Evolutionary conservation across 2,888 invertebrate species (phyloP), one percentile per base, ranked within the genome.

Genomic region (Pseudeuparius sepicola): DNA sequence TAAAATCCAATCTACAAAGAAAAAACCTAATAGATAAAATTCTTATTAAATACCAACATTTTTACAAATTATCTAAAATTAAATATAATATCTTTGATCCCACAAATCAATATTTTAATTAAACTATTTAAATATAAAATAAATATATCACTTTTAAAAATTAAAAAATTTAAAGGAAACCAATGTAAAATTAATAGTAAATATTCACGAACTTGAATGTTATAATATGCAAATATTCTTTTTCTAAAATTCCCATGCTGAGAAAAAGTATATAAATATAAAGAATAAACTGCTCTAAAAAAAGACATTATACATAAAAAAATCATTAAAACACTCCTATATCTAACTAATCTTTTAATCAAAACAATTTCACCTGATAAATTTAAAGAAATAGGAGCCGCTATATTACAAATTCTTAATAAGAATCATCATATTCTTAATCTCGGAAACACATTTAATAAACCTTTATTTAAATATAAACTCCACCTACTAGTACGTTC

Each of bases 71-170:
- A 68, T 59, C 56, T 67, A 68, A 71, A 66, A 64, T 67, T 63
- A 44, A 32, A 35, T 36, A 14, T 61, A 65, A 69, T 61, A 71
- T 71, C 66, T 61, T 66, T 71, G 68, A 72, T 39, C 51, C 67
- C 74, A 76, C 73, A 76, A 75, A 72, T 72, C 70, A 73, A 69
- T 62, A 70, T 75, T 75, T 73, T 74, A n/a, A n/a, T n/a, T n/a
- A 73, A 76, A 76, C 70, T 75, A 75, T 66, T 70, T 69, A 73
- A 72, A 63, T 65, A 65, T 60, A 70, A 59, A 54, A 65, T 54
- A 54, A 61, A 40, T 28, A 37, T 25, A 56, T 69, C 68, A 52
- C 68, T 56, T 47, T 67, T 70, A 55, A 75, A 59, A 65, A 75
- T 57, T 57, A 73, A 55, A 49, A 75, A 54, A 72, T 74, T 75